These are phyloP conservation scores for Cherax quadricarinatus DNA, from an alignment of 1,140 invertebrate species.

Conservation along the genomic window DNA sequence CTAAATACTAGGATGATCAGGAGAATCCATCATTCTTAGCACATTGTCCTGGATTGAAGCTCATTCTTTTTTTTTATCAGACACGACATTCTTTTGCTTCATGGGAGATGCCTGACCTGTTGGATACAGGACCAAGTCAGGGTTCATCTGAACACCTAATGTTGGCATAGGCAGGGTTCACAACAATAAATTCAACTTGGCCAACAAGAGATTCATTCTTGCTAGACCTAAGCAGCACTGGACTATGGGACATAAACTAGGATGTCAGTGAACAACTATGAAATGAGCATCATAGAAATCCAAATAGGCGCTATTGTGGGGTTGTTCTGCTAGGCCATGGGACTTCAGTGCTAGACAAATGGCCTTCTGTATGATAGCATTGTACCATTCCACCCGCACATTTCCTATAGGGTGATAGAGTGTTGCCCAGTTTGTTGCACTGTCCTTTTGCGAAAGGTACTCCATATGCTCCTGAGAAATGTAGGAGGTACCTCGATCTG, in stretches of 20 bases:
- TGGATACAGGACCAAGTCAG: constrained; percentile 37
- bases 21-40: not conserved
- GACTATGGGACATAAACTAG: constrained; percentile 35
- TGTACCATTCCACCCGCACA: no score
- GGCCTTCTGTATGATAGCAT: no score
- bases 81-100: not conserved
- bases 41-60: not conserved
- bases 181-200: not conserved
- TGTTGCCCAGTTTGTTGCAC: no score
- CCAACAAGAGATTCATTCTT: constrained; percentile 27
- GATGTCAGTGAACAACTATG: constrained; percentile 20
- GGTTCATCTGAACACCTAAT: no score
- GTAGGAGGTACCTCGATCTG: no score
- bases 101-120: not conserved
- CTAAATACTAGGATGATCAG: no score
- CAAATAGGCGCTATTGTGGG: constrained; percentile 60
- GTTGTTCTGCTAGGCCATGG: no score
- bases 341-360: no score
- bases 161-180: not conserved
- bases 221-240: constrained; percentile 24
- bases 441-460: no score
- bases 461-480: no score
- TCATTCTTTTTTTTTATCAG: no score
- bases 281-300: constrained; percentile 33
- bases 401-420: not conserved